Base-by-base conservation (phyloP, 2,888 invertebrate genomes). In the Drosophila atripex region DNA sequence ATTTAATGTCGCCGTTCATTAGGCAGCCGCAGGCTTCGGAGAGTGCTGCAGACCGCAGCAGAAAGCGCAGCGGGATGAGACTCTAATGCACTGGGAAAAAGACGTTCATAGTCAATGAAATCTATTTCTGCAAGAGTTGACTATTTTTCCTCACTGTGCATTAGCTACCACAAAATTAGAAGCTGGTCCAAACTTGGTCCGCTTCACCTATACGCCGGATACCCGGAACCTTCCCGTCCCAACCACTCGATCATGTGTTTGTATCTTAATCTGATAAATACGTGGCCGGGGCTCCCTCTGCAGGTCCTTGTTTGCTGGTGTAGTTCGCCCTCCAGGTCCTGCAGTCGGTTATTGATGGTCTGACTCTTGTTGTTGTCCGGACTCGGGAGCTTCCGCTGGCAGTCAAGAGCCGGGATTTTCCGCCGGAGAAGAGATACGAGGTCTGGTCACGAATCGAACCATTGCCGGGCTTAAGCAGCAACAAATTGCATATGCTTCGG, bases 1-100 rank as follows among this genome's bases (percentile, higher is more conserved):
- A 83, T 82, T 83, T 82, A 83, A 82, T 82, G 80, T 79, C 78
- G 77, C 72, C 78, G 82, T 83, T 82, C 84, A 82, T 82, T 82
- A 82, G 76, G 66, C 80, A 69, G 63, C 77, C 75, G 46, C 76
- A 71, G 63, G 65, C 58, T 55, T 25, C 28, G 55, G 35, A 52
- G 54, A 60, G 63, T 52, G 64, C 64, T 28, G 35, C 49, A 28
- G 23, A 74, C 80, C 84, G 58, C 84, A 82, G 63, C 46, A 25
- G 41, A 11, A 39, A 41, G 49, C 35, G 11, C 18, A 65, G 50
- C 39, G 53, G 53, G 35, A 23, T 21, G 28, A 35, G 72, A 30
- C 28, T 18, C 11, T 5, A 23, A 32, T 12, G 28, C 46, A 60
- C 56, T 23, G 28, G 7, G 1, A 56, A 3, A 56, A 60, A 23